Base-by-base conservation (phyloP, 2,113 vertebrate genomes). In the Entosphenus tridentatus region DNA sequence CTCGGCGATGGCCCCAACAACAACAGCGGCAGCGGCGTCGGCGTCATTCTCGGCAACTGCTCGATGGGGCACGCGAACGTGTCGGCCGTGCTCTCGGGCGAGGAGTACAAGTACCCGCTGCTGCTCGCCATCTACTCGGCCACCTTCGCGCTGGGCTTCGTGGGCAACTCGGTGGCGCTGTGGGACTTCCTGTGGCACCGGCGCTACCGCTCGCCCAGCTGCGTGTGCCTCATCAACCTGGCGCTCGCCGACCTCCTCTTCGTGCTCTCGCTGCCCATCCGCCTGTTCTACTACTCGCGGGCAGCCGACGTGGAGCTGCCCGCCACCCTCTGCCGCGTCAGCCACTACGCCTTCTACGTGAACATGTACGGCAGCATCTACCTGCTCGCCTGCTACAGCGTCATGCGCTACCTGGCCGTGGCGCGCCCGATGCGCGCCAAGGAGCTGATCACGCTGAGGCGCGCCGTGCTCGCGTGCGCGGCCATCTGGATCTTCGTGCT, bases 291-390 rank as follows among this genome's bases (percentile, higher is more conserved):
- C 73, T 85, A 80, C 57, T 72, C 82, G 10, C 68, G 76, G 75
- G 70, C 74, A 9, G 79, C 75, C 1, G 8, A 2, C 0, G 86
- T 82, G 85, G 56, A 78, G 68, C 83, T 83, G 69, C 79, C 82
- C 1, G 79, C 82, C n/a, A 0, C 72, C 2, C 0, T 69, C 14
- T 85, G 84, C 76, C 79, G 80, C 69, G 72, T 84, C 68, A 75
- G 81, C 73, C 80, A 80, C 21, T 87, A 80, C 10, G 71, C 73
- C 11, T 72, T 84, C 18, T 84, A 86, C 0, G 72, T 81, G 70
- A 86, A 85, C 70, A 84, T 85, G 82, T 86, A 85, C 56, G 77
- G 80, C 73, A 84, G 83, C 75, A 80, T 86, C 71, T 87, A 83
- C 67, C 83, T 86, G 70, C 76, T 86, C 58, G 77, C 77, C 0